Evolutionary conservation across 2,888 invertebrate species (phyloP), one percentile per base, ranked within the genome.

Genomic region (Cistogaster globosa): DNA sequence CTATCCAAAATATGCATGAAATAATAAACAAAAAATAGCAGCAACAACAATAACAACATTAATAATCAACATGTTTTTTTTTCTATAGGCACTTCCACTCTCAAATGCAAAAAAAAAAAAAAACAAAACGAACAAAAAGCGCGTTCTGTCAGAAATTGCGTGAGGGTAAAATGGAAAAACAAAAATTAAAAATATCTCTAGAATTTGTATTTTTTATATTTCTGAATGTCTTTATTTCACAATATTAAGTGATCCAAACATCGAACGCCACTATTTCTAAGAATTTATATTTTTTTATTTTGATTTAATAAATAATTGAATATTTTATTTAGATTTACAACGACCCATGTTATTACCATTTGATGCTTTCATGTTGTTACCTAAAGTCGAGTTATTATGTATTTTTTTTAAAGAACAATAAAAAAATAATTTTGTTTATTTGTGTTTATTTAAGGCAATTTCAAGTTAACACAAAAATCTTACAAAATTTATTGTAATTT

Each of bases 1-100:
- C 77, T 57, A 65, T 71, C 53, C 57, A 62, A 78, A 68, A 69
- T 78, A 78, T 69, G 77, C 69, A 78, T 55, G 69, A 78, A 69
- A 78, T 68, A 51, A n/a, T 55, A 53, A 60, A 60, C 36, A 60
- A 11, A 55, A 26, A 20, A 38, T 18, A 58, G 22, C 36, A 60
- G n/a, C 42, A 69, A 55, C 53, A n/a, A 60, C 26, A 57, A 48
- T 26, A 32, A 9, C 18, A 18, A 48, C 32, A 42, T 42, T 11
- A 42, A 42, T 14, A 42, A 42, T 42, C 42, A 42, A 1, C 26
- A 26, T 26, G 26, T 26, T 26, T 26, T 26, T n/a, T 26, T 26
- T 14, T 14, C 14, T 11, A 16, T 16, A n/a, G 14, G 4, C 45
- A 48, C 45, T 68, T 6, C 22, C 14, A 68, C 57, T 26, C 22